Base-by-base conservation (phyloP, 2,113 vertebrate genomes). In the Phaethon lepturus region DNA sequence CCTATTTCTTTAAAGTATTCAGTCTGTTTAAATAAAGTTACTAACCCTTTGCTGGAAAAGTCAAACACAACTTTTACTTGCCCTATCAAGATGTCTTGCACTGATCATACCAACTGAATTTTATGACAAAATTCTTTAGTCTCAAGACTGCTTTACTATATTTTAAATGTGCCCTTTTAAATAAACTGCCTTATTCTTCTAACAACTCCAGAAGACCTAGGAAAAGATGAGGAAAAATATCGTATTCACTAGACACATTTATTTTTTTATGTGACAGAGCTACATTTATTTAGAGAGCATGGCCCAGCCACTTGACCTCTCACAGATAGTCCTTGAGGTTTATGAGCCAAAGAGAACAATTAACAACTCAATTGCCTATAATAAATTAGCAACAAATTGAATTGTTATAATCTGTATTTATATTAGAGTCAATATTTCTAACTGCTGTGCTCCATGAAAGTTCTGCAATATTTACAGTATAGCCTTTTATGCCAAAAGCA, bases 311-410 rank as follows among this genome's bases (percentile, higher is more conserved):
- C 49, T 90, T 97, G 68, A 97, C 33, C 49, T 95, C 22, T 80
- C 88, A 71, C 42, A 96, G 93, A 90, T 1, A 97, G 77, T 91
- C 81, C 71, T 97, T 96, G 86, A 96, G 56, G 92, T 97, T 95
- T 96, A 97, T 78, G 25, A 97, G 62, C 47, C 63, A 87, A 93
- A 96, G 50, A 92, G 85, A 94, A 80, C 86, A 97, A 97, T 97
- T 98, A 97, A 97, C 38, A 92, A 40, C 64, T 94, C 55, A 90
- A 87, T 60, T 92, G 33, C 29, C 62, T 88, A 62, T 67, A 97
- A 94, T 96, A 98, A 96, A 97, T 98, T 96, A 95, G 11, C 17
- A 97, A 83, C 76, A 96, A 94, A 94, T 94, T 89, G 64, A 96
- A 93, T 91, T 96, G 77, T 94, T 96, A 85, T 77, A 94, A 91